These are phyloP conservation scores for Zoanthus gigantus DNA, from an alignment of 92 coral and sea anemone genomes.

Conservation along the genomic window DNA sequence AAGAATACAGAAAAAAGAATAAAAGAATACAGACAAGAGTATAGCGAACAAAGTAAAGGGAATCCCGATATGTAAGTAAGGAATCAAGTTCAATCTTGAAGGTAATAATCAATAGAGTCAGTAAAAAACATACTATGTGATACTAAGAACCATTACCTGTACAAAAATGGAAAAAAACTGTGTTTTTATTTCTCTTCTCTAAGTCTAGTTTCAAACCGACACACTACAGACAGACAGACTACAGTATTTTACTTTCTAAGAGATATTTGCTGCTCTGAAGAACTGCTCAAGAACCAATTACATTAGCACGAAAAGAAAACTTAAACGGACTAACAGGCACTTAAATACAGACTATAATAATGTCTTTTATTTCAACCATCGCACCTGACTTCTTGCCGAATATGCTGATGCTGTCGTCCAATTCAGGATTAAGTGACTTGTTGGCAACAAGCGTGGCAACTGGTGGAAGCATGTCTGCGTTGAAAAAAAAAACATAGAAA, in stretches of 20 bases:
- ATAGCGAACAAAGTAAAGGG: too few species aligned
- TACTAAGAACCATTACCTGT: too few species aligned
- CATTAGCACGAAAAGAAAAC: neutral
- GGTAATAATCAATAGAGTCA: too few species aligned
- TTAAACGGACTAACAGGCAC: neutral
- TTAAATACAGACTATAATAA: neutral
- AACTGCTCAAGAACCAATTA: neutral
- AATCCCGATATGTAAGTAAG: too few species aligned
- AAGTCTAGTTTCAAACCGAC: too few species aligned
- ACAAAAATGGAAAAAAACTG: too few species aligned
- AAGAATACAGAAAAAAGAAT: too few species aligned
- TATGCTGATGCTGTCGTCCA: conserved; percentile 80
- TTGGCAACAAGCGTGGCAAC: conserved; percentile 78
- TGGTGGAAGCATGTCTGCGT: conserved; percentile 77
- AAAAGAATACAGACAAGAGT: too few species aligned
- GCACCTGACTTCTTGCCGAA: conserved; percentile 86
- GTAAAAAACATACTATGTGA: too few species aligned
- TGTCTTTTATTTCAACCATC: neutral
- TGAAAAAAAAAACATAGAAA: conserved; percentile 4
- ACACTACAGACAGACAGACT: too few species aligned
- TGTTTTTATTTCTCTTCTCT: too few species aligned
- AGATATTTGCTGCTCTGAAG: neutral
- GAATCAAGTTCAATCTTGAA: too few species aligned
- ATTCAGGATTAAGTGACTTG: conserved; percentile 85
- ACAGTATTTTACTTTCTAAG: neutral